Base-by-base conservation (phyloP, 2,113 vertebrate species). In the Leptobrachium leishanense region DNA sequence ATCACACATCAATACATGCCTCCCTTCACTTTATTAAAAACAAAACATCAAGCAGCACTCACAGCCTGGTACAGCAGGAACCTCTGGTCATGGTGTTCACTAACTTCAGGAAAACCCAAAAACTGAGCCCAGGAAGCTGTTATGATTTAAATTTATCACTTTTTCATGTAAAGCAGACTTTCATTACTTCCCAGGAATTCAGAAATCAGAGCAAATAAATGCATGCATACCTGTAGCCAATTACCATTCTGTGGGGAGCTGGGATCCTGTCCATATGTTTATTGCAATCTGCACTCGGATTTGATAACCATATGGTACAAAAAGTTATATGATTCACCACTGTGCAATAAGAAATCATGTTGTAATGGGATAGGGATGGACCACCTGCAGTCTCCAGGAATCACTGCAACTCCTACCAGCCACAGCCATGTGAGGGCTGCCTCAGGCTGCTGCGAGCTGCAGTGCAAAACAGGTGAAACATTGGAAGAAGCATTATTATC, bases 161-260 rank as follows among this genome's bases (percentile, higher is more conserved):
- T 59, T 50, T 31, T 77, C 67, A 77, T 77, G 75, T 77, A 70
- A 69, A 77, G 40, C 75, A 76, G 40, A 76, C 65, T 11, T 76
- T 10, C 66, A 59, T 68, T 76, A 62, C 68, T 70, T 15, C 44
- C 54, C 43, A 70, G 43, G 67, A 77, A 77, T 71, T 70, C 76
- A 40, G 13, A 57, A 76, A 69, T 59, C 66, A 77, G 66, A 20
- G 20, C 39, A 67, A 46, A 66, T 53, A 66, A 72, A 77, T 77
- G 20, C 43, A 11, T 46, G 55, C 69, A 50, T 77, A 77, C 76
- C 76, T 77, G 76, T 7, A 70, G 66, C 55, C 76, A 77, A 77
- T 71, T 77, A 77, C 54, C 20, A 63, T 50, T 70, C 76, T 70
- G 31, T 41, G 43, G 55, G 71, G 67, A 77, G 67, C 68, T 71